phyloP scores from a whole-genome alignment of 2,797 vertebrate species.

The Protonibea diacanthus region DNA sequence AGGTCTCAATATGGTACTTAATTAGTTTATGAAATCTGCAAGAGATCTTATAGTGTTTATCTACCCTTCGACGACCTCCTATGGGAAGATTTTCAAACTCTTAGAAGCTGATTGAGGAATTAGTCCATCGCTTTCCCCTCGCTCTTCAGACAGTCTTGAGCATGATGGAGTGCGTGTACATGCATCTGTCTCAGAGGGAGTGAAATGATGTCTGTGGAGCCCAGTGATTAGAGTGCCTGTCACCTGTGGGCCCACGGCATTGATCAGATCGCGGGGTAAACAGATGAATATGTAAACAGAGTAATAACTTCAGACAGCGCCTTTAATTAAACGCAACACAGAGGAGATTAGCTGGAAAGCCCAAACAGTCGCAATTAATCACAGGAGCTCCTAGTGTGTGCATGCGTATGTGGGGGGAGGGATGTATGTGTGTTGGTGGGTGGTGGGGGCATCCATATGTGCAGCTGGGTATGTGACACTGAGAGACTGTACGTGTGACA shows the following conservation, averaged over 20 bases:
- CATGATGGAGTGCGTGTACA: constrained; percentile 65
- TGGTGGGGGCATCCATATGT: constrained; percentile 33
- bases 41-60: constrained; percentile 66
- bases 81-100: constrained; percentile 67
- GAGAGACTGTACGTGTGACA: constrained; percentile 46
- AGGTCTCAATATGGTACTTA: constrained; percentile 49
- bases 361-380: constrained; percentile 84
- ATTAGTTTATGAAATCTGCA: constrained; percentile 72
- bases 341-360: constrained; percentile 85
- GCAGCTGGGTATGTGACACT: constrained; percentile 35
- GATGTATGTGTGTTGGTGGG: background rate
- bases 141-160: constrained; percentile 60
- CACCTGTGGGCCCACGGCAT: constrained; percentile 84
- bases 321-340: constrained; percentile 88
- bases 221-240: constrained; percentile 84
- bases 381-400: constrained; percentile 55
- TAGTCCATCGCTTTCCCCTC: constrained; percentile 51
- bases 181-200: constrained; percentile 69
- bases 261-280: constrained; percentile 86
- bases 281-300: constrained; percentile 88
- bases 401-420: constrained; percentile 16
- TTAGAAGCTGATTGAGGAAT: constrained; percentile 74
- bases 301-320: constrained; percentile 87
- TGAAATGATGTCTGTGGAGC: constrained; percentile 73
- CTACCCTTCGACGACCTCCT: constrained; percentile 65